Evolutionary conservation across 2,888 invertebrate species (phyloP).

Genomic region (Aleiodes testaceus): DNA sequence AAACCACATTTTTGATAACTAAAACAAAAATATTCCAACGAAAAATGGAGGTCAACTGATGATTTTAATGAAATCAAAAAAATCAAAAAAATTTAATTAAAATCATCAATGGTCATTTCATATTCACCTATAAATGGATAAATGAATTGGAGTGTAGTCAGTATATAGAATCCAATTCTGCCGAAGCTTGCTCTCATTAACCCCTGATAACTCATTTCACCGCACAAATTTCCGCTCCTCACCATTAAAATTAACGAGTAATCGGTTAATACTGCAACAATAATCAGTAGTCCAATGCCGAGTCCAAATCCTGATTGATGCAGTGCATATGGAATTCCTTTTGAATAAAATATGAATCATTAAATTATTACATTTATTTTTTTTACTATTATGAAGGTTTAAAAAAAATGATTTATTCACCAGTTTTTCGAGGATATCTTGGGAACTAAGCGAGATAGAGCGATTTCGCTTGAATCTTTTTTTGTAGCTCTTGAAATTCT

Average conservation of each 20-base stretch:
- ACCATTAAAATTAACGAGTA: constrained; percentile 88
- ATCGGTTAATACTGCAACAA: constrained; percentile 86
- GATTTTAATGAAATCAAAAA: too few species aligned
- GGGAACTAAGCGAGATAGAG: too few species aligned
- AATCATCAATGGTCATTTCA: background rate
- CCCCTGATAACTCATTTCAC: constrained; percentile 85
- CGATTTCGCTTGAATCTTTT: too few species aligned
- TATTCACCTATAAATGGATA: constrained; percentile 87
- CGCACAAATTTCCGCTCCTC: constrained; percentile 82
- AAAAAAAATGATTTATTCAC: too few species aligned
- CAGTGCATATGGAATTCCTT: constrained; percentile 86
- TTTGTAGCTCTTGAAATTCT: too few species aligned
- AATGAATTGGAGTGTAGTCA: constrained; percentile 85
- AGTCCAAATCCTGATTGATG: constrained; percentile 87
- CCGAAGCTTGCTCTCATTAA: constrained; percentile 89
- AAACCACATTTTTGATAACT: background rate
- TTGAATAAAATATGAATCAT: constrained; percentile 46
- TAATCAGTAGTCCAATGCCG: constrained; percentile 80
- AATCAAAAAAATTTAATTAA: too few species aligned
- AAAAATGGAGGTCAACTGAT: background rate
- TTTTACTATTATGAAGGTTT: too few species aligned
- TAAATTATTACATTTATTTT: too few species aligned
- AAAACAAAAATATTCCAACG: background rate
- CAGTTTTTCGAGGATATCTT: too few species aligned
- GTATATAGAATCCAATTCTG: constrained; percentile 82